Percentiles rank a stretch among this genome's conserved stretches.
Evolutionary conservation across 2,888 invertebrate species (phyloP).

Genomic region (Microctonus brassicae): DNA sequence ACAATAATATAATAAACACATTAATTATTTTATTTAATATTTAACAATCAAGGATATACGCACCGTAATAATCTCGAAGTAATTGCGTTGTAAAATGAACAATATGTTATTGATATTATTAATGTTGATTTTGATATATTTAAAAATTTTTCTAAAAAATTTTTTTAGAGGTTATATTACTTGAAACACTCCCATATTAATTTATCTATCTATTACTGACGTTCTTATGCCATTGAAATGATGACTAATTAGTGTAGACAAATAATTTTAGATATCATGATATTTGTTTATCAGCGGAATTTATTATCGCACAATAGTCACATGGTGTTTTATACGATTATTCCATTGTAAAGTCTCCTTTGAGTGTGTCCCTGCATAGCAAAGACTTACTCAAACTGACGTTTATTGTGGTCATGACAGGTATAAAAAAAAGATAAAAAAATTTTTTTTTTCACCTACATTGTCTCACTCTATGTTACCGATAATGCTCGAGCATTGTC

Average conservation of each 20-base stretch:
- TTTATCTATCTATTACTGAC: neutral
- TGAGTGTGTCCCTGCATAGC: neutral
- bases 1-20: neutral
- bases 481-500: neutral
- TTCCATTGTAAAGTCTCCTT: neutral
- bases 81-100: neutral
- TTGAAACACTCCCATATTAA: neutral
- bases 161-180: neutral
- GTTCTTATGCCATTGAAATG: no score
- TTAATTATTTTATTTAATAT: neutral
- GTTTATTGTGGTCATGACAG: slow-evolving; percentile 1
- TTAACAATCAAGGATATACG: neutral
- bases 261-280: neutral
- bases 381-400: neutral
- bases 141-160: neutral
- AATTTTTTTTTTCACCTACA: neutral
- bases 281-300: neutral
- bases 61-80: neutral
- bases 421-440: no score
- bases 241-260: no score
- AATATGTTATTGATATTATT: neutral
- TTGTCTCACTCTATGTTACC: neutral
- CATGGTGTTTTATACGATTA: neutral
- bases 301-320: neutral
- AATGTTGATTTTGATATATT: neutral